Evolutionary conservation across 2,797 vertebrate genomes (phyloP).

Genomic region (Lacerta bilineata): DNA sequence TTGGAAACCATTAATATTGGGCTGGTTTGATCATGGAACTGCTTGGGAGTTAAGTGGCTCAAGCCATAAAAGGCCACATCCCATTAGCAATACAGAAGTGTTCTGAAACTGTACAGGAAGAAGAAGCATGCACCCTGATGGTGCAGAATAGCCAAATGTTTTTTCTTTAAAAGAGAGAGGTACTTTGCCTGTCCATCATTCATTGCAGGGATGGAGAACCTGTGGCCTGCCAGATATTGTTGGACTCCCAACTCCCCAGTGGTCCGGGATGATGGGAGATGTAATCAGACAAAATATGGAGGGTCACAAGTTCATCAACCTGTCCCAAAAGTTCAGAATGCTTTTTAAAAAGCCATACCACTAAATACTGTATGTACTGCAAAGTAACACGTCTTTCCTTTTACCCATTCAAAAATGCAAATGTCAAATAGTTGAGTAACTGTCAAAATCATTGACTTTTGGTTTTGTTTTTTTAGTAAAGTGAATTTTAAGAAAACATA

Average conservation of each 20-base stretch:
- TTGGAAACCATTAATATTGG: not conserved
- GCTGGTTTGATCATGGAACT: not conserved
- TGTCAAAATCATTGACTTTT: not conserved
- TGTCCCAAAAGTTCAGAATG: no score
- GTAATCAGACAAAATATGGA: no score
- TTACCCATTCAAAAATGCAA: not conserved
- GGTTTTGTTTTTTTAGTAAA: no score
- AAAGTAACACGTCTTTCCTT: not conserved
- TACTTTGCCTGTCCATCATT: not conserved
- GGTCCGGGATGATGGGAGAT: no score
- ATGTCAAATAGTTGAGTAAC: not conserved
- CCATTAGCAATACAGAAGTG: not conserved
- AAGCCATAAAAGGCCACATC: not conserved
- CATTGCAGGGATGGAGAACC: no score
- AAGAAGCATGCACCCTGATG: not conserved
- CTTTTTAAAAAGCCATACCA: no score
- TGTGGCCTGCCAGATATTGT: no score
- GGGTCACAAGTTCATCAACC: no score
- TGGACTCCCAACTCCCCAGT: no score
- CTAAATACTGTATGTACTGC: no score
- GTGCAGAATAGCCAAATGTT: not conserved
- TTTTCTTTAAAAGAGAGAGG: not conserved
- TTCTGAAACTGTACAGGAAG: not conserved
- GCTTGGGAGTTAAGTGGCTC: not conserved
- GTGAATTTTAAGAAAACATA: not conserved